Conservation (phyloP, 2,797 vertebrate species). For the Leptatherina wallacei region DNA sequence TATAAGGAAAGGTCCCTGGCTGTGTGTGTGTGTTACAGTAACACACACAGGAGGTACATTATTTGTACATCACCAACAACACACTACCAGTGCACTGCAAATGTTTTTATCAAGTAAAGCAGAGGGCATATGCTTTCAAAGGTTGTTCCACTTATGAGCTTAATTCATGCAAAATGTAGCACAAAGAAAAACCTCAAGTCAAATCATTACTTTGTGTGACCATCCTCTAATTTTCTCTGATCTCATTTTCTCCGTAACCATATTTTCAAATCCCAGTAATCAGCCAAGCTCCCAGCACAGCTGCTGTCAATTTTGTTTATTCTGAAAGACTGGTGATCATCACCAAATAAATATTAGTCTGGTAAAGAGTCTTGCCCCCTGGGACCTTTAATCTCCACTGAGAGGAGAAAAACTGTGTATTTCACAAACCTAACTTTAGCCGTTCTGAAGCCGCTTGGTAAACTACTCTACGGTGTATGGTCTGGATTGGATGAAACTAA, state of each 20-base stretch:
- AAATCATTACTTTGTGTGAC: neutral
- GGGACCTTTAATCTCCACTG: neutral
- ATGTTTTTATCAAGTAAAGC: neutral
- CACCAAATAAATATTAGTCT: neutral
- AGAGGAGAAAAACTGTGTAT: too few relatives aligned
- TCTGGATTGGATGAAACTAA: too few relatives aligned
- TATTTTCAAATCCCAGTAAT: constrained; percentile 7
- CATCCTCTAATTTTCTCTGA: neutral
- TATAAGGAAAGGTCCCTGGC: constrained; percentile 23
- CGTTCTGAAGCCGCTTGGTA: too few relatives aligned
- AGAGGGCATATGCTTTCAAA: neutral
- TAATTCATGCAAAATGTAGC: too few relatives aligned
- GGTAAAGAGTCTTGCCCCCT: neutral
- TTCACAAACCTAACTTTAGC: too few relatives aligned
- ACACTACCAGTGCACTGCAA: neutral
- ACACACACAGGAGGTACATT: neutral
- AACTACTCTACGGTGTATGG: too few relatives aligned
- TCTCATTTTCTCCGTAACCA: neutral
- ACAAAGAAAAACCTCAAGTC: too few relatives aligned
- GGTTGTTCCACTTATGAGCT: too few relatives aligned
- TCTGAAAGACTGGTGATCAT: neutral
- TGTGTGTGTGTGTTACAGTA: neutral
- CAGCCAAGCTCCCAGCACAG: neutral
- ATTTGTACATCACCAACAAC: too few relatives aligned
- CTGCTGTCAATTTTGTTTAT: neutral